Evolutionary conservation across 1,140 invertebrate species (phyloP).

Genomic region (Centruroides vittatus): DNA sequence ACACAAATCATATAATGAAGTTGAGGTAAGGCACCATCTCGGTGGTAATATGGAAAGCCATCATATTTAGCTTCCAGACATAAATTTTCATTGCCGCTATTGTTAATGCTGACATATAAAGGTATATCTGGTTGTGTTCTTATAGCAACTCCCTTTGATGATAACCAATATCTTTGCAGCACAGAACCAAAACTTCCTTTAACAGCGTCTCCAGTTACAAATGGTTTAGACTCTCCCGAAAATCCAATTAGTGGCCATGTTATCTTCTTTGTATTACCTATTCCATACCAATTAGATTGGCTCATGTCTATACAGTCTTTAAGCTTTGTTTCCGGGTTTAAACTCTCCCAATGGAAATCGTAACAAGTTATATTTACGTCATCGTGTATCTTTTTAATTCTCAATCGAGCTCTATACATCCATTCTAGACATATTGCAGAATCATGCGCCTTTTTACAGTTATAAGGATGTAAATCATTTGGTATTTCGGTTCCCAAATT

Average conservation of each 20-base stretch:
- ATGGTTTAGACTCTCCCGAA: slow-evolving; percentile 47
- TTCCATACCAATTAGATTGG: slow-evolving; percentile 30
- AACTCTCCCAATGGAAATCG: slow-evolving; percentile 60
- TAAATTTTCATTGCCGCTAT: slow-evolving; percentile 33
- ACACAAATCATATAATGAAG: slow-evolving; percentile 76
- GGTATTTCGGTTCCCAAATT: slow-evolving; percentile 10
- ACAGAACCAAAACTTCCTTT: slow-evolving; percentile 50
- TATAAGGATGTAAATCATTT: slow-evolving; percentile 7
- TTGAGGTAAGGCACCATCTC: slow-evolving; percentile 47
- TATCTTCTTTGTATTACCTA: slow-evolving; percentile 54
- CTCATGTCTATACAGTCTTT: slow-evolving; percentile 66
- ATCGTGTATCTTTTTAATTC: background rate
- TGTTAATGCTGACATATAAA: slow-evolving; percentile 41
- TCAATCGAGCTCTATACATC: slow-evolving; percentile 17
- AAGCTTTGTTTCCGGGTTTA: slow-evolving; percentile 39
- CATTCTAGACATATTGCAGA: slow-evolving; percentile 18
- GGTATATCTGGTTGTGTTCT: slow-evolving; percentile 58
- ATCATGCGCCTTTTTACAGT: background rate
- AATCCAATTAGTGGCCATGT: slow-evolving; percentile 63
- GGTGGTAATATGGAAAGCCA: slow-evolving; percentile 46
- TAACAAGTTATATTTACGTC: slow-evolving; percentile 41
- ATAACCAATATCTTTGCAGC: slow-evolving; percentile 65
- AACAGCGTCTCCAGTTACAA: slow-evolving; percentile 53
- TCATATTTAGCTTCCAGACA: slow-evolving; percentile 59
- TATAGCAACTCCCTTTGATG: slow-evolving; percentile 64